Conservation (phyloP, 2,888 invertebrate genomes). For the Cryptocephalus moraei region DNA sequence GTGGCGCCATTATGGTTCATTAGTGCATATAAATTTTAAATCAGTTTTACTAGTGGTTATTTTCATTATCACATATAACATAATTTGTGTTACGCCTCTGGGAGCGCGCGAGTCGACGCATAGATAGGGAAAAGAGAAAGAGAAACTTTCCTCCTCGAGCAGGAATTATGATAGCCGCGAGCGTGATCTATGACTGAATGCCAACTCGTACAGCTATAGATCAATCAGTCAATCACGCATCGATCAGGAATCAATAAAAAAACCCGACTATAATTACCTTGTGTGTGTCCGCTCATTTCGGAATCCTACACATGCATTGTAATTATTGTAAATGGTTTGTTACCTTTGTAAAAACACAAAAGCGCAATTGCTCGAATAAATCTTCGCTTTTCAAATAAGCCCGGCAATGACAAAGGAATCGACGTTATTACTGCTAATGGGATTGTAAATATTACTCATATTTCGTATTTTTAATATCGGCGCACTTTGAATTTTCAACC, state of each 20-base stretch:
- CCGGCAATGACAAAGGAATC: conserved; percentile 22
- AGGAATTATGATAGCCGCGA: conserved; percentile 7
- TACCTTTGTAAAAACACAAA: conserved; percentile 22
- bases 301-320: conserved; percentile 38
- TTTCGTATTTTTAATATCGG: conserved; percentile 23
- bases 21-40: too few relatives aligned
- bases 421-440: conserved; percentile 25
- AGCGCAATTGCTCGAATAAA: conserved; percentile 31
- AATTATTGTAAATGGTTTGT: conserved; percentile 35
- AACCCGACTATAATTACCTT: conserved; percentile 29
- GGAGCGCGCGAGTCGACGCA: too few relatives aligned
- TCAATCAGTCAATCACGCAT: conserved; percentile 38
- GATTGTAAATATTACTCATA: conserved; percentile 24
- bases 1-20: too few relatives aligned
- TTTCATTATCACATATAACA: too few relatives aligned
- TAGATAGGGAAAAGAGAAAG: too few relatives aligned
- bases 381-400: conserved; percentile 22
- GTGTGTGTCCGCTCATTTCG: conserved; percentile 29
- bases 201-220: conserved; percentile 35
- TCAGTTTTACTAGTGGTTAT: too few relatives aligned
- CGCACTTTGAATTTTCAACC: conserved; percentile 17
- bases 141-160: background rate
- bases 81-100: too few relatives aligned
- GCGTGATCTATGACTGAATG: conserved; percentile 37
- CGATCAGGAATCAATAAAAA: conserved; percentile 36